Percentiles rank a stretch among this genome's conserved stretches.
These are phyloP conservation scores for Porites evermanni DNA, from an alignment of 92 coral and sea anemone genomes.

Conservation along the genomic window DNA sequence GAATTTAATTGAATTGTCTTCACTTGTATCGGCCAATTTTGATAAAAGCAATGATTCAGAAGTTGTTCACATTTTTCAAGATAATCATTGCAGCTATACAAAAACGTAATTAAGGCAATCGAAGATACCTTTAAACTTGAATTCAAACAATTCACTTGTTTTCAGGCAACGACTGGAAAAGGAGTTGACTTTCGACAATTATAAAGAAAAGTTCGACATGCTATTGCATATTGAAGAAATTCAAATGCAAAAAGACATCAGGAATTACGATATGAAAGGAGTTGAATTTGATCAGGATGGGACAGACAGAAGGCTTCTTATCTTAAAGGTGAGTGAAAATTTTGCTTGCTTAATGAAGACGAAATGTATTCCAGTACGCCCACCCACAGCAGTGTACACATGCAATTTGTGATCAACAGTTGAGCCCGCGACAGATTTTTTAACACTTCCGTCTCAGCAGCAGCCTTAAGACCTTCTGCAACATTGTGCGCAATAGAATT, in stretches of 20 bases:
- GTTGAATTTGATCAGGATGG: constrained; percentile 53
- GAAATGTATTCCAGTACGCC: no score
- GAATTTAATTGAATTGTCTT: neutral
- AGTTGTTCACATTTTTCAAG: no score
- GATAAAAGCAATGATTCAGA: neutral
- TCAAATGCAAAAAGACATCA: constrained; percentile 84
- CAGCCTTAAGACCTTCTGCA: no score
- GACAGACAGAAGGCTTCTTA: constrained; percentile 41
- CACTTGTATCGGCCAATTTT: no score
- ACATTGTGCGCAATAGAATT: no score
- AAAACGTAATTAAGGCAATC: neutral
- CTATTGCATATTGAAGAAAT: constrained; percentile 77
- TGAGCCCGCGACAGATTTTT: no score
- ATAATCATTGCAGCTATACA: neutral
- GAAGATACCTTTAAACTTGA: neutral
- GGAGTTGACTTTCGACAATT: constrained; percentile 55
- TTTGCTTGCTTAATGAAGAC: no score
- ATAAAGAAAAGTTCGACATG: constrained; percentile 60
- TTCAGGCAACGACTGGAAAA: constrained; percentile 47
- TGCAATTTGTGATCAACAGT: no score
- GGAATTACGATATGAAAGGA: constrained; percentile 73
- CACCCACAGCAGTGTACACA: no score
- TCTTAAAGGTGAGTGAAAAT: constrained; percentile 34
- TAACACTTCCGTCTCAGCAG: no score
- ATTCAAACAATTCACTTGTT: neutral